Evolutionary conservation across 2,797 vertebrate species (phyloP), one percentile per base, ranked within the genome.

Genomic region (Tokudaia muenninki): DNA sequence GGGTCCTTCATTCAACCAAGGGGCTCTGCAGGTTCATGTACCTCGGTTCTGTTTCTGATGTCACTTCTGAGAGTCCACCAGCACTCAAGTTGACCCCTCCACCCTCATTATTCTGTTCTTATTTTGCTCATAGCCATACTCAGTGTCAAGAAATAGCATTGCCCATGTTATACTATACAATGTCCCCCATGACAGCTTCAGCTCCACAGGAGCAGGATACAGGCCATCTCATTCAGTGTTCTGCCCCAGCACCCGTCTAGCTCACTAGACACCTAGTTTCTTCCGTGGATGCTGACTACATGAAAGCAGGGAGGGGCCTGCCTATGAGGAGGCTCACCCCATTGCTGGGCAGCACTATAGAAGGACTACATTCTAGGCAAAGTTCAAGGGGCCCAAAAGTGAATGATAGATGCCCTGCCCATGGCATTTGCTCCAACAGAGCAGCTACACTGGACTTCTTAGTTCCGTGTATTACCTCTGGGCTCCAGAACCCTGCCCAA

Each of bases 171-270:
- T 75, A 44, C 63, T 16, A 0, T 7, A 6, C 34, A 0, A 29
- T 3, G 14, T 19, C 17, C 31, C 4, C 19, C 2, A 0, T 5
- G 37, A 61, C 75, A 72, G 16, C 65, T 3, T 17, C 44, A 24
- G 1, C 34, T 70, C 59, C 63, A 87, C 59, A 41, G 93, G 16
- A 72, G 22, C 75, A 24, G 83, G 44, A 7, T 21, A 12, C 55
- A 6, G 2, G 1, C 70, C 6, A 0, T 61, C 59, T 31, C 6
- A 6, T 3, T 52, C n/a, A 14, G 22, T 2, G 19, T 8, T 11
- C 1, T n/a, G 55, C 31, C 52, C 67, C 80, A 26, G 61, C 59
- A 29, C 59, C 6, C 10, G 9, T 57, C 5, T 21, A 2, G 17
- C 63, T 26, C 4, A 4, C 19, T 12, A 26, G 75, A 26, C 55